Evolutionary conservation across 2,888 invertebrate genomes (phyloP), one percentile per base, ranked within the genome.

Genomic region (Capitulum mitella): DNA sequence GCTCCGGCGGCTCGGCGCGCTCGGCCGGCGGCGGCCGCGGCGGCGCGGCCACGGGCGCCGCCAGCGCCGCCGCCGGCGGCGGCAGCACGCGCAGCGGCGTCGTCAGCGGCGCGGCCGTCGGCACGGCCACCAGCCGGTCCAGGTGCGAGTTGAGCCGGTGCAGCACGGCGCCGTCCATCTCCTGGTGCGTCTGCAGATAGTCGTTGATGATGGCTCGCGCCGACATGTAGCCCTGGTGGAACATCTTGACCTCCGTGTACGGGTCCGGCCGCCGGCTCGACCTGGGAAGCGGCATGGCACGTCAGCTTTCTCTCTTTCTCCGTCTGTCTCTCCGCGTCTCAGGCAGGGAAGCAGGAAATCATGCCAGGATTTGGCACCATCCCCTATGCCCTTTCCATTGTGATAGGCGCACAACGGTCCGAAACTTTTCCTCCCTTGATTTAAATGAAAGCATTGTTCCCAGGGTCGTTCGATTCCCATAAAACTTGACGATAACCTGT

Each of bases 221-320:
- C 19, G 76, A 76, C 48, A 76, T 29, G 32, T 76, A 76, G 29
- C 76, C 76, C 76, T 76, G 76, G 46, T 76, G 76, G 32, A 76
- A 76, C 76, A 76, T 76, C 46, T 48, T 76, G 43, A 76, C 76
- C 46, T 76, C 76, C 6, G 46, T 76, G 46, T 76, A 76, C 46
- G 76, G 76, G 76, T 76, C 76, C 14, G 48, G 46, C 1, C 76
- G 76, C 5, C 76, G 76, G 12, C 46, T 46, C 5, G 46, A 46
- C 46, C 76, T 76, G 76, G 3, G 8, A 26, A 40, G 64, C n/a
- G 58, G 43, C n/a, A n/a, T n/a, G n/a, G n/a, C n/a, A n/a, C n/a
- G n/a, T n/a, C n/a, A n/a, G n/a, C n/a, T n/a, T n/a, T n/a, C n/a
- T n/a, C n/a, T n/a, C n/a, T n/a, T n/a, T n/a, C n/a, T n/a, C n/a